Evolutionary conservation across 2,888 invertebrate genomes (phyloP), one percentile per base, ranked within the genome.

Genomic region (Alcis repandata): DNA sequence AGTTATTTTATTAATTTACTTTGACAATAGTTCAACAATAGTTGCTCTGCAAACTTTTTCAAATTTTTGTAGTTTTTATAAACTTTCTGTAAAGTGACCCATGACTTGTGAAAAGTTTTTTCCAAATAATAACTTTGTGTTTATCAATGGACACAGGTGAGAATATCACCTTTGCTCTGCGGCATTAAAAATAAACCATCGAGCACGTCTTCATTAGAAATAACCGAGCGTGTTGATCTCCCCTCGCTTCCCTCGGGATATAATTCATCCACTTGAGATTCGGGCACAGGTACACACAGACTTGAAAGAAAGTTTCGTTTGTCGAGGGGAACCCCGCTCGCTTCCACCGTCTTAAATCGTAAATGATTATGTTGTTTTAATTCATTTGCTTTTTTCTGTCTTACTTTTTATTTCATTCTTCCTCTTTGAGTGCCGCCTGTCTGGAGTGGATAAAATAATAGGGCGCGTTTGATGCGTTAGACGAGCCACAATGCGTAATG

Each of bases 341-440:
- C 86, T 86, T 83, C 86, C 85, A 78, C 83, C 83, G 84, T 87
- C 89, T 89, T 89, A 88, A 90, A 89, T 88, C 90, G 87, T 91
- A 90, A 91, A 91, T 89, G 88, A 92, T 92, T 91, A 91, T 91
- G 91, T 92, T 92, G 88, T 91, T 92, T 92, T 92, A 91, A 92
- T 92, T 92, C 89, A 89, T 91, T 92, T 89, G 91, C 91, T 91
- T 91, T 86, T 87, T 87, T 84, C 79, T 86, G 77, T 84, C 80
- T 85, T 87, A 81, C 82, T 85, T 90, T 88, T 88, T 83, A 83
- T 87, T 90, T 87, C 76, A 81, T 87, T 84, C 82, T 86, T 86
- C 78, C 77, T 84, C 82, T 88, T 87, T 86, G 85, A 89, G 82
- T 79, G 90, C 92, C 92, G 92, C 92, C 91, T 91, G 92, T 83